Conservation (phyloP, 2,888 invertebrate species). For the Leptinotarsa haldemani region DNA sequence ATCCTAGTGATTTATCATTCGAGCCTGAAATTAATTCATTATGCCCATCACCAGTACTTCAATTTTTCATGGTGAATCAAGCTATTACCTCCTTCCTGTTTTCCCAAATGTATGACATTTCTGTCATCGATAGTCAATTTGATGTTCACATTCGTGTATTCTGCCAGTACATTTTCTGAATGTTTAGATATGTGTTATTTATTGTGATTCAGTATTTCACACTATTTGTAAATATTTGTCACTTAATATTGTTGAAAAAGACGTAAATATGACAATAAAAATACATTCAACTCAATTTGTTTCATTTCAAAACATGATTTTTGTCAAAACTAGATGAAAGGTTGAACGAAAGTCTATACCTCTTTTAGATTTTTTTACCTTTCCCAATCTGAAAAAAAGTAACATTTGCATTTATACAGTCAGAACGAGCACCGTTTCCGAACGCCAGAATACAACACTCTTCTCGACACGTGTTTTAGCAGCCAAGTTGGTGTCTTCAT, state of each 20-base stretch:
- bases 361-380: too few species aligned
- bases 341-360: too few species aligned
- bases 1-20: too few species aligned
- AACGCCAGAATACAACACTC: too few species aligned
- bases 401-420: too few species aligned
- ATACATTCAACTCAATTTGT: slow-evolving; percentile 33
- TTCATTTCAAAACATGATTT: slow-evolving; percentile 14
- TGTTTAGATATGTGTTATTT: slow-evolving; percentile 25
- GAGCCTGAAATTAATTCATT: too few species aligned
- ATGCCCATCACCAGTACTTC: too few species aligned
- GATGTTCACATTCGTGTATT: neutral
- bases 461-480: too few species aligned
- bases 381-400: too few species aligned
- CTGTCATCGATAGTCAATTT: neutral
- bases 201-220: slow-evolving; percentile 9
- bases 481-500: too few species aligned
- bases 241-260: slow-evolving; percentile 45
- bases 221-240: slow-evolving; percentile 39
- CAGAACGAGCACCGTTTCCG: too few species aligned
- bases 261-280: slow-evolving; percentile 54
- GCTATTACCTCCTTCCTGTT: neutral
- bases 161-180: neutral
- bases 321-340: neutral
- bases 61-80: neutral
- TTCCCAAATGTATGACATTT: neutral